Percentiles rank a stretch among this genome's conserved stretches.
Evolutionary conservation across 2,113 vertebrate genomes (phyloP).

Genomic region (Prionailurus bengalensis): DNA sequence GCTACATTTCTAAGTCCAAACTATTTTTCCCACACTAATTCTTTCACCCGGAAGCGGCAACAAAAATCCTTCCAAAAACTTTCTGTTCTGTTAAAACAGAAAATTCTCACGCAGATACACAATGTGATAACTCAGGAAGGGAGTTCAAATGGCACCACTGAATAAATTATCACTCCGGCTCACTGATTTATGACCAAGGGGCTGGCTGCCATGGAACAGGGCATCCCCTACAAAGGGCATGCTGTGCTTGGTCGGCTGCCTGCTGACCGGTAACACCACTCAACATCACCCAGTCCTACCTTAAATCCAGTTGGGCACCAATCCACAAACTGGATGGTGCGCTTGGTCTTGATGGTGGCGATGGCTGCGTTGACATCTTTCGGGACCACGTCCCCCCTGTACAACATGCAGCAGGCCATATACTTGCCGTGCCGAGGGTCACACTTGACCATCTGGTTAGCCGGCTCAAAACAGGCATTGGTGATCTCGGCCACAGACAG

Average conservation of each 20-base stretch:
- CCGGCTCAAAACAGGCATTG: constrained; percentile 92
- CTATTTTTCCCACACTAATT: neutral
- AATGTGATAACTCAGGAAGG: neutral
- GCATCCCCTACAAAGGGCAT: neutral
- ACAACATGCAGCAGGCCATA: constrained; percentile 88
- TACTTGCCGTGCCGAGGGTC: constrained; percentile 92
- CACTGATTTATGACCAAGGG: neutral
- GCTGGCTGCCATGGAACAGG: neutral
- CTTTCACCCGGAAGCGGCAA: neutral
- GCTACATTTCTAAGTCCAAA: neutral
- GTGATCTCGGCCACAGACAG: constrained; percentile 94
- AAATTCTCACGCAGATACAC: neutral
- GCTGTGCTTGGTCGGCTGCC: neutral
- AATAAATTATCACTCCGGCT: neutral
- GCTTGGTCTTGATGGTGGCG: neutral
- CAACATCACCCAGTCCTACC: constrained; percentile 54
- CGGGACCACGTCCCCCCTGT: constrained; percentile 86
- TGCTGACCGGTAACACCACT: too few species aligned
- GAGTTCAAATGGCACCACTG: neutral
- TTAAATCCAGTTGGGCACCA: constrained; percentile 30
- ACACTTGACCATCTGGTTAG: constrained; percentile 95
- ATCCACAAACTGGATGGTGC: neutral
- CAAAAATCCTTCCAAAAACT: neutral
- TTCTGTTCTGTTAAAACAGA: neutral
- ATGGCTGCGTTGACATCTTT: constrained; percentile 86